phyloP scores from a whole-genome alignment of 2,113 vertebrate species.

The Diadophis punctatus region DNA sequence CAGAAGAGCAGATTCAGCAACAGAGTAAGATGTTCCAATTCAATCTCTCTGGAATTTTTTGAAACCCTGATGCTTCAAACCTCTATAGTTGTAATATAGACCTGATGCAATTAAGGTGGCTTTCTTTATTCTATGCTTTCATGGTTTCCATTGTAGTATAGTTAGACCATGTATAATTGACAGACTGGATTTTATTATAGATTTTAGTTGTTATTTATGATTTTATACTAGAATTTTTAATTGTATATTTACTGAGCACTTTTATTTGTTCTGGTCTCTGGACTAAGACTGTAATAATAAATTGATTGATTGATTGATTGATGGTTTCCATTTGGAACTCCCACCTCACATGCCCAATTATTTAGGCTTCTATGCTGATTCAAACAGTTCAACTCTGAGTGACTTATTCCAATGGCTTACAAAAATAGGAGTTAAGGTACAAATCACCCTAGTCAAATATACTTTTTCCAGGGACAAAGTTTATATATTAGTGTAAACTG shows the following conservation, averaged over 20 bases:
- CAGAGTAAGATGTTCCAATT: background rate
- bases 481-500: background rate
- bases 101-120: background rate
- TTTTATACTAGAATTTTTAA: too few species aligned
- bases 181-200: too few species aligned
- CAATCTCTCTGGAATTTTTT: background rate
- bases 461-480: background rate
- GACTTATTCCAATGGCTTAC: background rate
- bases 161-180: too few species aligned
- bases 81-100: background rate
- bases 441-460: background rate
- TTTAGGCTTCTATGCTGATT: background rate
- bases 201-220: too few species aligned
- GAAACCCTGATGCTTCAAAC: background rate
- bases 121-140: background rate
- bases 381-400: background rate
- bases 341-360: background rate
- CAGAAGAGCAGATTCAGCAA: background rate
- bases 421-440: background rate
- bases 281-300: too few species aligned
- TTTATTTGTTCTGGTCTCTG: too few species aligned
- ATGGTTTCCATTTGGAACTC: background rate
- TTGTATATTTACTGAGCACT: too few species aligned
- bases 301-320: too few species aligned
- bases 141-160: background rate